phyloP scores from a whole-genome alignment of 1,140 invertebrate species.

The Caenorhabditis tropicalis region DNA sequence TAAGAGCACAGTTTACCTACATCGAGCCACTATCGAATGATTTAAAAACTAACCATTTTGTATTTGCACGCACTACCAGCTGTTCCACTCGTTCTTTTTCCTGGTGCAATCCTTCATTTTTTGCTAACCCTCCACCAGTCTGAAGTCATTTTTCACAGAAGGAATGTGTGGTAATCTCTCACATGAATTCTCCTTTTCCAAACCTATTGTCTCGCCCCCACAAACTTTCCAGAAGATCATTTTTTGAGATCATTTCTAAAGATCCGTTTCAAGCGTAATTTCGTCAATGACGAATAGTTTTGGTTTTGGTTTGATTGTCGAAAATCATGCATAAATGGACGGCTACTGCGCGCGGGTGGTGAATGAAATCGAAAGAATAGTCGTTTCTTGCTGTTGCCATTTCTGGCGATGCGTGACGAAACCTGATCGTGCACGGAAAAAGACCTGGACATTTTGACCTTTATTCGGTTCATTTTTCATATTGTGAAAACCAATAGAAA shows the following conservation, averaged over 20 bases:
- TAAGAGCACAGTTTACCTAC: not conserved
- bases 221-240: not conserved
- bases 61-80: not conserved
- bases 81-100: not conserved
- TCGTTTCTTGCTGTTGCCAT: constrained; percentile 1
- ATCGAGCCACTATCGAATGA: not conserved
- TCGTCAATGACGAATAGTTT: not conserved
- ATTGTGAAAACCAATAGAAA: too few relatives aligned
- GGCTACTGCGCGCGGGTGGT: not conserved
- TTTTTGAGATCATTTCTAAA: constrained; percentile 15
- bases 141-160: constrained; percentile 5
- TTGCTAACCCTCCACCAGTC: not conserved
- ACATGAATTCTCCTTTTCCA: not conserved
- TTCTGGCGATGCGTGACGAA: not conserved
- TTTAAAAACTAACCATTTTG: not conserved
- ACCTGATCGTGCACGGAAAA: not conserved
- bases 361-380: constrained; percentile 20
- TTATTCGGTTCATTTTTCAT: not conserved
- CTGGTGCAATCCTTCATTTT: constrained; percentile 4
- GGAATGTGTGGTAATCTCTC: constrained; percentile 35
- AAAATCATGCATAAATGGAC: constrained; percentile 41
- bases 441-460: not conserved
- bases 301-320: constrained; percentile 23
- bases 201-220: not conserved
- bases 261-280: constrained; percentile 25